Evolutionary conservation across 1,140 invertebrate species (phyloP), one percentile per base, ranked within the genome.

Genomic region (Magallana ariakensis): DNA sequence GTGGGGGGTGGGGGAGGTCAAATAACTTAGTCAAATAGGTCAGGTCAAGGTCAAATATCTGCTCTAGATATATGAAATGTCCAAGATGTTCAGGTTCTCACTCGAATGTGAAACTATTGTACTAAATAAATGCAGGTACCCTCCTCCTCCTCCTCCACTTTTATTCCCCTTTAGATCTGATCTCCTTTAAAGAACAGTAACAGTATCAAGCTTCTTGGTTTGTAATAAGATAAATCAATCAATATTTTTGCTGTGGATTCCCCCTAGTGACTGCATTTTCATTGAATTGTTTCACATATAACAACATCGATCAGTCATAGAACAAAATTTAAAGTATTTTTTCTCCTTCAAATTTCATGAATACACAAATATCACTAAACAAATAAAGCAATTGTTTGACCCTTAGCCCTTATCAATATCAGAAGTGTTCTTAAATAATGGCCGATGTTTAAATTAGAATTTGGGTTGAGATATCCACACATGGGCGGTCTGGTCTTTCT

Each of bases 371-470:
- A 75, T 75, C 9, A 7, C 66, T 75, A 15, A 33, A 75, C 22
- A 75, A 75, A 75, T 75, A 75, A 7, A 22, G 11, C 33, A 13
- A 26, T 75, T 75, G 66, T 75, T 26, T 9, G 66, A 26, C 66
- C 66, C 26, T 11, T 33, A 75, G 66, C 26, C 66, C 66, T 26
- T 75, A 75, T 75, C 66, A 75, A 75, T 26, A 13, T 75, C 22
- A 33, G 22, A 75, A 75, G 66, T 75, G 66, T 75, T 75, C 66
- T 75, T 19, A 75, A 75, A 75, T 75, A 75, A 75, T 75, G 13
- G 11, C 33, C 66, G 26, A 75, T 75, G 66, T 75, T 75, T 75
- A 26, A 75, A 75, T 19, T 75, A 22, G 66, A 33, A 33, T 13
- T 46, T 3, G 33, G 26, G 22, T 75, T 26, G 66, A 75, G 33